These are phyloP conservation scores for Eugnorisma glareosa DNA, from an alignment of 2,888 invertebrate genomes.

Conservation along the genomic window DNA sequence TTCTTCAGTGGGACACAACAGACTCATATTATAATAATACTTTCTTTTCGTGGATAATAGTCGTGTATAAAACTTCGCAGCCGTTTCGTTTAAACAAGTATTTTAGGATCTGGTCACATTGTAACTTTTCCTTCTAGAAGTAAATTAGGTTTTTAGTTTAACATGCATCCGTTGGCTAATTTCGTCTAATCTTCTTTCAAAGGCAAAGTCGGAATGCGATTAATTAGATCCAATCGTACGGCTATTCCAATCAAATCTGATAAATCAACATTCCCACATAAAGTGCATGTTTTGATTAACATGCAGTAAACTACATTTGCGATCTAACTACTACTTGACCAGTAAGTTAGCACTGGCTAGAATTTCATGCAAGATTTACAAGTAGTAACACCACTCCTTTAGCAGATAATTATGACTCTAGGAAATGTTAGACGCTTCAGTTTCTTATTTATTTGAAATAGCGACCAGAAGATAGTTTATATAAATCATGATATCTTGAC, in stretches of 20 bases:
- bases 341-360: constrained; percentile 36
- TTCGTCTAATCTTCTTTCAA: neutral
- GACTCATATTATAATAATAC: constrained; percentile 20
- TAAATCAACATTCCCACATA: constrained; percentile 17
- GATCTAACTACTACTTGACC: constrained; percentile 26
- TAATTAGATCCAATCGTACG: constrained; percentile 5
- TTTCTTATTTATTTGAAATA: constrained; percentile 46
- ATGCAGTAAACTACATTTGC: constrained; percentile 21
- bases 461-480: constrained; percentile 1
- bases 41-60: constrained; percentile 4
- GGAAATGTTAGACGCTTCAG: constrained; percentile 30
- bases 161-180: neutral
- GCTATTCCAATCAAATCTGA: constrained; percentile 19
- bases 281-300: constrained; percentile 34
- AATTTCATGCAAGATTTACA: constrained; percentile 53
- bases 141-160: neutral
- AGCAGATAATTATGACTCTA: constrained; percentile 41
- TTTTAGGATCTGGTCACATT: neutral
- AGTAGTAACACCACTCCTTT: constrained; percentile 37
- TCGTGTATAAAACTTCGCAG: neutral
- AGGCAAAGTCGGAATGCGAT: neutral
- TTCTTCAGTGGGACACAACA: constrained; percentile 28
- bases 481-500: neutral
- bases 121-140: neutral
- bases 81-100: neutral